These are phyloP conservation scores for Eutrigla gurnardus DNA, from an alignment of 2,797 vertebrate species.

Conservation along the genomic window DNA sequence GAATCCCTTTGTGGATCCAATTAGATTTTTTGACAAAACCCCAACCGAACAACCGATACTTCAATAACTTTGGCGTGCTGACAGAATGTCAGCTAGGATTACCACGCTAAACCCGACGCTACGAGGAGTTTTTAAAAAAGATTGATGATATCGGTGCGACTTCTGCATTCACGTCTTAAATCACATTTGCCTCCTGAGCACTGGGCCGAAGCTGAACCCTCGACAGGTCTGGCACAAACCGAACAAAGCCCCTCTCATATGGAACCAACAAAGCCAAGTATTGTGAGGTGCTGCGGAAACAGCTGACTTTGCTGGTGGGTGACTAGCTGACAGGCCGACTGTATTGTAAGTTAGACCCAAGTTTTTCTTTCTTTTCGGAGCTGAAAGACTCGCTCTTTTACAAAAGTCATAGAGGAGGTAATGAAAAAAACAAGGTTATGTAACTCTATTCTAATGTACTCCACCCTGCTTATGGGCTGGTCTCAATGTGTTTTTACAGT, in stretches of 20 bases:
- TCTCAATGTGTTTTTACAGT: conserved; percentile 65
- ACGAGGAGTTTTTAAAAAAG: conserved; percentile 25
- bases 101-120: conserved; percentile 20
- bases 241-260: conserved; percentile 78
- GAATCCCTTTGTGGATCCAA: conserved; percentile 14
- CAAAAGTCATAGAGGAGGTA: conserved; percentile 66
- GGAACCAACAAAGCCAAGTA: conserved; percentile 75
- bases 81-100: conserved; percentile 31
- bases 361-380: conserved; percentile 53
- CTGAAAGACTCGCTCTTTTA: conserved; percentile 56
- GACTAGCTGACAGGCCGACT: conserved; percentile 66
- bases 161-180: conserved; percentile 46
- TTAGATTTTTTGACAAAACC: conserved; percentile 12
- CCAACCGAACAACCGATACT: conserved; percentile 15
- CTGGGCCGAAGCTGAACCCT: conserved; percentile 32
- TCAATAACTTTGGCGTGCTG: background rate
- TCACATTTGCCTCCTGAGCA: conserved; percentile 49
- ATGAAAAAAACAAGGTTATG: conserved; percentile 71
- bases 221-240: conserved; percentile 57
- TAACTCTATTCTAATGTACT: conserved; percentile 75
- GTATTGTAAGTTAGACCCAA: conserved; percentile 59
- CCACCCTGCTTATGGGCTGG: conserved; percentile 71
- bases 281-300: conserved; percentile 74
- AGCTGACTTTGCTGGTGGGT: conserved; percentile 75
- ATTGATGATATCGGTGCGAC: conserved; percentile 43